Conservation (phyloP, 2,797 vertebrate species). For the Vespertilio murinus region DNA sequence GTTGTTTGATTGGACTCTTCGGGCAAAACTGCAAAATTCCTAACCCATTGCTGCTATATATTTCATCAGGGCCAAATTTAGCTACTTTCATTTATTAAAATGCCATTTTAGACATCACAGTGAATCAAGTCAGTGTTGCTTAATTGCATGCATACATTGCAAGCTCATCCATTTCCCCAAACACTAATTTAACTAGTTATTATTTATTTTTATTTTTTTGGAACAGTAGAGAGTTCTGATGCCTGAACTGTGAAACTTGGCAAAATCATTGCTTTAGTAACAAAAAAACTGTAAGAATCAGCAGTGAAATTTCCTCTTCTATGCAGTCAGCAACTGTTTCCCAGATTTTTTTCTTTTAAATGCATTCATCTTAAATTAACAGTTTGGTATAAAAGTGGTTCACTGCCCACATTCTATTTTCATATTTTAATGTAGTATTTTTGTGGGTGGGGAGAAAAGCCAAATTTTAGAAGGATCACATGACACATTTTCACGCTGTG, state of each 20-base stretch:
- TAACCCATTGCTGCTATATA: slow-evolving; percentile 75
- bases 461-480: not conserved
- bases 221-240: slow-evolving; percentile 60
- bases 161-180: slow-evolving; percentile 71
- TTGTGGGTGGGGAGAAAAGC: not conserved
- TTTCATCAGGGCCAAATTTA: slow-evolving; percentile 79
- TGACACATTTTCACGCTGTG: not conserved
- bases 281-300: slow-evolving; percentile 42
- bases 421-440: slow-evolving; percentile 1
- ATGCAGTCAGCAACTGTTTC: slow-evolving; percentile 42
- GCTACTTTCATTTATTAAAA: slow-evolving; percentile 80
- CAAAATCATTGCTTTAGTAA: slow-evolving; percentile 71
- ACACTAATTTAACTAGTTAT: slow-evolving; percentile 71
- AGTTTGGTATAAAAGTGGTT: slow-evolving; percentile 47
- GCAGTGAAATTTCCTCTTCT: slow-evolving; percentile 63
- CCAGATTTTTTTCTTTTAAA: slow-evolving; percentile 19
- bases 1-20: slow-evolving; percentile 76
- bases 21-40: slow-evolving; percentile 71
- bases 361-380: slow-evolving; percentile 36
- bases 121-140: slow-evolving; percentile 73
- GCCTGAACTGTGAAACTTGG: slow-evolving; percentile 58
- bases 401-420: slow-evolving; percentile 50
- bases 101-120: slow-evolving; percentile 73
- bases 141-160: slow-evolving; percentile 77
- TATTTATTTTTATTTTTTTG: slow-evolving; percentile 71